phyloP scores from a whole-genome alignment of 2,113 vertebrate genomes.

The Gadus macrocephalus region DNA sequence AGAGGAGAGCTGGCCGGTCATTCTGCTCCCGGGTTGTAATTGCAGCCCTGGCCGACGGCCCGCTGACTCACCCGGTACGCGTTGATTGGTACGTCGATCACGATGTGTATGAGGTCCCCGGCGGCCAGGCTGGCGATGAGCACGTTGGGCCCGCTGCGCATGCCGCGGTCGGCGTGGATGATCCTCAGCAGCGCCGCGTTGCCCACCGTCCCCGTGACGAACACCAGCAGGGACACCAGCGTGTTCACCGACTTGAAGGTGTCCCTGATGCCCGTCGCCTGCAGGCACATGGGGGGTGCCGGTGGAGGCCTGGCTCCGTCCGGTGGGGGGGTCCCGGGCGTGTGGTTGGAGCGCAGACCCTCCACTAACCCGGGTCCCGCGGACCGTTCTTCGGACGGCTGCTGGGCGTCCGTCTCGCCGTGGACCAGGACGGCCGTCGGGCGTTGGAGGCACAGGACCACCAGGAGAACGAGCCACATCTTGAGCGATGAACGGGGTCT shows the following conservation, averaged over 20 bases:
- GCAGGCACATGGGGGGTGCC: conserved; percentile 70
- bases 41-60: conserved; percentile 6
- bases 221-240: conserved; percentile 80
- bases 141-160: conserved; percentile 87
- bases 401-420: background rate
- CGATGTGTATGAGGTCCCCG: conserved; percentile 85
- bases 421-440: background rate
- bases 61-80: conserved; percentile 81
- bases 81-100: conserved; percentile 86
- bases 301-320: background rate
- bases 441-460: background rate
- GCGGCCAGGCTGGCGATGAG: conserved; percentile 87
- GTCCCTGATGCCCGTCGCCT: conserved; percentile 71
- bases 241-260: conserved; percentile 89
- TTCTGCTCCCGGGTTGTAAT: conserved; percentile 22
- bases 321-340: background rate
- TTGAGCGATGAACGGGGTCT: no score
- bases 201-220: conserved; percentile 84
- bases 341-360: no score
- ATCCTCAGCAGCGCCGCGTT: conserved; percentile 83
- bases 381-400: background rate
- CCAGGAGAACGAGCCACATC: no score
- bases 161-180: conserved; percentile 88
- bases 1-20: background rate
- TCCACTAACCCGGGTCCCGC: background rate